phyloP scores from a whole-genome alignment of 2,113 vertebrate species.

The Trinectes maculatus region DNA sequence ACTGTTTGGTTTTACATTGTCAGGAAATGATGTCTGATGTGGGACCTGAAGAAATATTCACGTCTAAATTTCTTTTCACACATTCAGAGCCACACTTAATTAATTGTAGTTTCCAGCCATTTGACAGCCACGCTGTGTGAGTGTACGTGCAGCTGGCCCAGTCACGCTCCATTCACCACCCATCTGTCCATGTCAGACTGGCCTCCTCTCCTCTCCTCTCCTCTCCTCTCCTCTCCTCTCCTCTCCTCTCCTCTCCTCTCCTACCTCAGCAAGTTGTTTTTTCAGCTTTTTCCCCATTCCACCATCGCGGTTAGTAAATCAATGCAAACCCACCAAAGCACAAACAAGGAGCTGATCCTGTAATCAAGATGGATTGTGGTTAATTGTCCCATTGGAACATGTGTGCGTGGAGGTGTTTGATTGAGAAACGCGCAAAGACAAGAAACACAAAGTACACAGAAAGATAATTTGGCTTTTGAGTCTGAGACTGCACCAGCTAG shows the following conservation, averaged over 20 bases:
- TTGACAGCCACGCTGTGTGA: slow-evolving; percentile 70
- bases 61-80: slow-evolving; percentile 60
- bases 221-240: neutral
- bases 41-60: slow-evolving; percentile 53
- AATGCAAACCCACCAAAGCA: slow-evolving; percentile 17
- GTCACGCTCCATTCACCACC: slow-evolving; percentile 76
- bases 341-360: slow-evolving; percentile 31
- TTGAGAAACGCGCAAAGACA: slow-evolving; percentile 11
- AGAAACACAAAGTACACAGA: neutral
- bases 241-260: slow-evolving; percentile 2
- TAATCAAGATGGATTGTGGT: slow-evolving; percentile 55
- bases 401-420: slow-evolving; percentile 16
- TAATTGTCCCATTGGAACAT: slow-evolving; percentile 35
- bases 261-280: too few relatives aligned
- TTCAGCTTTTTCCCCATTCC: slow-evolving; percentile 11
- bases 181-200: slow-evolving; percentile 74
- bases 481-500: slow-evolving; percentile 20
- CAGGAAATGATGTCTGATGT: slow-evolving; percentile 45
- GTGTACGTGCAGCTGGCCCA: slow-evolving; percentile 73
- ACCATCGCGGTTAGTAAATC: slow-evolving; percentile 45
- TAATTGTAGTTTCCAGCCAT: slow-evolving; percentile 77
- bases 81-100: slow-evolving; percentile 72
- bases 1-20: slow-evolving; percentile 37
- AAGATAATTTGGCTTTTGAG: slow-evolving; percentile 11
- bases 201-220: slow-evolving; percentile 30